Conservation (phyloP, 2,797 vertebrate species). For the Pteronotus mesoamericanus region DNA sequence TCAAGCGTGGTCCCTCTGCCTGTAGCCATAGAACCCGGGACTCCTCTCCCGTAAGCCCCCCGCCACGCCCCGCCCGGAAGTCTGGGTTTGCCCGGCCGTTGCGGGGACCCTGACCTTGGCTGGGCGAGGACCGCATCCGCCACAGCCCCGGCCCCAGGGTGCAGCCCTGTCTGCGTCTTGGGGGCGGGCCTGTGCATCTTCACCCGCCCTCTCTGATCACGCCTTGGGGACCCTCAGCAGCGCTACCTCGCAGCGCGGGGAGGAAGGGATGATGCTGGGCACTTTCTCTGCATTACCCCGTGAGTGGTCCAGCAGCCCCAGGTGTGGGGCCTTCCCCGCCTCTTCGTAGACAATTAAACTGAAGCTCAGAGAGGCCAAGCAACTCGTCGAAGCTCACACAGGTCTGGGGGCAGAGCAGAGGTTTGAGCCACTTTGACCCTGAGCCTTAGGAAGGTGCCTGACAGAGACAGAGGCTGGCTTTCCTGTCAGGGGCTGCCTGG, state of each 20-base stretch:
- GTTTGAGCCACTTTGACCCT: background rate
- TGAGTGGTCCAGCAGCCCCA: background rate
- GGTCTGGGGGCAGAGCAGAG: background rate
- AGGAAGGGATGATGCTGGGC: background rate
- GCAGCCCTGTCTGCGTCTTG: background rate
- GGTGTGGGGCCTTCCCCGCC: background rate
- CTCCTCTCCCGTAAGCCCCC: too few relatives aligned
- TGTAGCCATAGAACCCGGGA: background rate
- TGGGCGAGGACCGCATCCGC: background rate
- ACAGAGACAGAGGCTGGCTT: background rate
- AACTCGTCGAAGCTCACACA: background rate
- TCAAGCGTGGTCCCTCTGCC: background rate
- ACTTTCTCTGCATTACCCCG: too few relatives aligned
- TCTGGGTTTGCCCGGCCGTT: background rate
- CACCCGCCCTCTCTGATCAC: background rate
- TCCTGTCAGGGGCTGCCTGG: rapidly evolving
- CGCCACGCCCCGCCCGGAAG: too few relatives aligned
- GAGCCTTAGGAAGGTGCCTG: background rate
- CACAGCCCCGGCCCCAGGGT: background rate
- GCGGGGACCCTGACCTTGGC: rapidly evolving
- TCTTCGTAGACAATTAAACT: background rate
- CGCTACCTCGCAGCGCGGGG: background rate
- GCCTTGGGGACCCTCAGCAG: background rate
- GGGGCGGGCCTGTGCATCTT: background rate
- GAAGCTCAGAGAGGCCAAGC: background rate